phyloP scores from a whole-genome alignment of 2,888 invertebrate genomes.

The Pseudanteris insignis region DNA sequence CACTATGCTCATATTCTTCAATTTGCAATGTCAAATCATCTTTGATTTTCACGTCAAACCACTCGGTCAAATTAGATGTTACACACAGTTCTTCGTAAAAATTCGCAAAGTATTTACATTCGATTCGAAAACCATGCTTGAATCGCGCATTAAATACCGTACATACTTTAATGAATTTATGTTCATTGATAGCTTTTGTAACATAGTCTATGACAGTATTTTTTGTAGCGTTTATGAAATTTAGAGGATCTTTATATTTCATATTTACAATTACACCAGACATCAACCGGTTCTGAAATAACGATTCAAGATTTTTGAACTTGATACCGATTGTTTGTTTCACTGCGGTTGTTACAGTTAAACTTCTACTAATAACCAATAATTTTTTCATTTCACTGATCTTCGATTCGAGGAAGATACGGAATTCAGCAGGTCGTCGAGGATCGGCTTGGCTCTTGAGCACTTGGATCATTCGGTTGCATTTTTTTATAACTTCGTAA shows the following conservation, averaged over 20 bases:
- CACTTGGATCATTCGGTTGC: too few species aligned
- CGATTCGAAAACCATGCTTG: neutral
- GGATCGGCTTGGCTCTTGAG: too few species aligned
- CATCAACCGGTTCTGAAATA: neutral
- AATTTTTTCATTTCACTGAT: too few species aligned
- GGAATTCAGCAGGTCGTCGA: too few species aligned
- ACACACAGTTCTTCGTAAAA: conserved; percentile 5
- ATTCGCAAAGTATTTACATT: neutral
- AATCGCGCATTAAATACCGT: conserved; percentile 3
- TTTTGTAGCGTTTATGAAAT: neutral
- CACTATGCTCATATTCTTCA: conserved; percentile 50
- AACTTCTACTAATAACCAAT: too few species aligned
- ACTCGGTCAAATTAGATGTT: conserved; percentile 7
- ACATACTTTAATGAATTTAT: conserved; percentile 1
- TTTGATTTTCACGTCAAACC: conserved; percentile 21
- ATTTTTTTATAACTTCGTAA: too few species aligned
- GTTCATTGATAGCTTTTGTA: neutral
- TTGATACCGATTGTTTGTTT: too few species aligned
- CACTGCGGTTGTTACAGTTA: too few species aligned
- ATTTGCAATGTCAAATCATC: conserved; percentile 21
- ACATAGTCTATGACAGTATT: neutral
- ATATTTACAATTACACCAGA: neutral
- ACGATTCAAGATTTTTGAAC: neutral
- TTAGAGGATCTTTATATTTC: neutral
- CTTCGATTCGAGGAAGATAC: too few species aligned